Percentiles rank a stretch among this genome's conserved stretches.
Conservation (phyloP, 2,113 vertebrate genomes). For the Plectropomus leopardus region DNA sequence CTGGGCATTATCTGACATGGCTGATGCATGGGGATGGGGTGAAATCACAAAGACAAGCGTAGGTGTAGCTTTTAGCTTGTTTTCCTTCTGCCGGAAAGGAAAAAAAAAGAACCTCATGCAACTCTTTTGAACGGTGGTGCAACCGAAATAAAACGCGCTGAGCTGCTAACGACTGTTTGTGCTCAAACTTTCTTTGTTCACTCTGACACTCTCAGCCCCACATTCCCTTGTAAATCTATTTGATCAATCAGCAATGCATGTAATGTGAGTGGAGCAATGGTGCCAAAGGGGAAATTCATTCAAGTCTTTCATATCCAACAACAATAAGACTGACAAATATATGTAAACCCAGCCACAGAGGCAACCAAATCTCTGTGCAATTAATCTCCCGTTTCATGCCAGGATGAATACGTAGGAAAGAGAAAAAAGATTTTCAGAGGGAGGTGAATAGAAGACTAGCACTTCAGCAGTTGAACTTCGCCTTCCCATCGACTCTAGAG, state of each 20-base stretch:
- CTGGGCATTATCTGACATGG: slow-evolving; percentile 64
- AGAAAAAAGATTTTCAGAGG: slow-evolving; percentile 11
- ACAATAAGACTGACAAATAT: slow-evolving; percentile 51
- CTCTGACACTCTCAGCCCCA: slow-evolving; percentile 7
- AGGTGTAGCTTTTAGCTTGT: slow-evolving; percentile 70
- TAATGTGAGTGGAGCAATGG: slow-evolving; percentile 41
- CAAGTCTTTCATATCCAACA: slow-evolving; percentile 51
- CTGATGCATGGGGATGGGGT: slow-evolving; percentile 52
- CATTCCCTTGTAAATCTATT: slow-evolving; percentile 46
- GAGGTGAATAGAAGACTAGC: slow-evolving; percentile 29
- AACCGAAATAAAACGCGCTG: slow-evolving; percentile 30
- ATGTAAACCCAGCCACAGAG: slow-evolving; percentile 43
- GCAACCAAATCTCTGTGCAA: slow-evolving; percentile 54
- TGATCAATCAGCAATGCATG: slow-evolving; percentile 60
- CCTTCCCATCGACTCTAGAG: slow-evolving; percentile 50
- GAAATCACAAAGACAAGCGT: slow-evolving; percentile 70
- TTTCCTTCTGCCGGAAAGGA: slow-evolving; percentile 28
- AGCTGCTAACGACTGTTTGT: slow-evolving; percentile 33
- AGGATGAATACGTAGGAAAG: slow-evolving; percentile 24
- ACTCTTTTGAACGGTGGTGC: slow-evolving; percentile 45
- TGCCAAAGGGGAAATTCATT: slow-evolving; percentile 49
- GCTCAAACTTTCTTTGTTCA: slow-evolving; percentile 53
- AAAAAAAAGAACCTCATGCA: slow-evolving; percentile 33
- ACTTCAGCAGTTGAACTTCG: slow-evolving; percentile 30
- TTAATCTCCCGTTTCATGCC: slow-evolving; percentile 53